Base-by-base conservation (phyloP, 2,113 vertebrate species). In the Chloropsis cyanopogon region DNA sequence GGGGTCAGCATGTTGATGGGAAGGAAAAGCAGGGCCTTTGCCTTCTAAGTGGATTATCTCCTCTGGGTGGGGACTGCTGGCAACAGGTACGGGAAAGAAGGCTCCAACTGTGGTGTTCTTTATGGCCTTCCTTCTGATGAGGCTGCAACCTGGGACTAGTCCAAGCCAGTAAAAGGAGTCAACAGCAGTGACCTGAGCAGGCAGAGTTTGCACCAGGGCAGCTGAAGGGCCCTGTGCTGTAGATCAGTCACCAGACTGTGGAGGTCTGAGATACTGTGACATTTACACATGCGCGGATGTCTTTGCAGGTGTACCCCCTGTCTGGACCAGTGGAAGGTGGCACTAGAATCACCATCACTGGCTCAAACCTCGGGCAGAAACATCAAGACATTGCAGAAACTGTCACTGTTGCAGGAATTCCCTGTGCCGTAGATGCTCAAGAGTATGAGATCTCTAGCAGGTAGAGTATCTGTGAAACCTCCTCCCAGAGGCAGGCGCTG, bases 351-450 rank as follows among this genome's bases (percentile, higher is more conserved):
- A 99, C 99, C 94, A 99, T 99, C 95, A 98, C 98, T 50, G 99
- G 99, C 89, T 99, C 99, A 89, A 99, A 99, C 97, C 98, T 99
- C 94, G 99, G 99, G 53, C 99, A 99, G 96, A 99, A 99, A 75
- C 98, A 99, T 26, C 98, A 98, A 88, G 99, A 99, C 73, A 98
- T 99, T 96, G 97, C 98, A 76, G 96, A 98, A 96, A 99, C 98
- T 16, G 99, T 99, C 92, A 97, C 82, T 11, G 99, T 99, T 82
- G 99, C 98, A 15, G 98, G 97, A 46, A 98, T 99, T 77, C 97
- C 98, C 70, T 99, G 99, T 96, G 93, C 94, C 5, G 99, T 99
- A 93, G 98, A 98, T 66, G 96, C 97, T 66, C 95, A 93, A 90
- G 97, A 98, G 75, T 99, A 99, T 29, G 98, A 99, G 96, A 98